Evolutionary conservation across 2,888 invertebrate species (phyloP).

Genomic region (Eristalis tenax): DNA sequence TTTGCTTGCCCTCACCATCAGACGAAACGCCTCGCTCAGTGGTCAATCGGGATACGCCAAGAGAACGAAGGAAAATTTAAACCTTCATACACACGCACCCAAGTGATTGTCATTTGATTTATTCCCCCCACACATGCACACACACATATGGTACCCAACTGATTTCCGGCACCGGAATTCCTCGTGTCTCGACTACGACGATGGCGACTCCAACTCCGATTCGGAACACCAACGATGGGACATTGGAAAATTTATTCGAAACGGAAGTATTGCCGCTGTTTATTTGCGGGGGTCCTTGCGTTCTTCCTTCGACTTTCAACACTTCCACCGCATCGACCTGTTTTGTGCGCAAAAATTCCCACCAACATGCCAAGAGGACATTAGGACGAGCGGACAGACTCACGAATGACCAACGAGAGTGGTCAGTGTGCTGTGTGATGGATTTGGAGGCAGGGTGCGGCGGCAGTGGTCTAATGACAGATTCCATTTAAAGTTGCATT

Average conservation of each 20-base stretch:
- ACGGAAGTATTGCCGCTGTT: slow-evolving; percentile 59
- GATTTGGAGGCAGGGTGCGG: neutral
- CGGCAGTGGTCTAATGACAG: slow-evolving; percentile 42
- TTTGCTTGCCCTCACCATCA: neutral
- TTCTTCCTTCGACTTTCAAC: slow-evolving; percentile 40
- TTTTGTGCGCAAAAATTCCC: slow-evolving; percentile 10
- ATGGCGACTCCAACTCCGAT: neutral
- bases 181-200: slow-evolving; percentile 43
- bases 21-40: neutral
- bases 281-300: slow-evolving; percentile 40
- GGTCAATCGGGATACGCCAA: slow-evolving; percentile 15
- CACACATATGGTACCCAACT: neutral
- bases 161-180: slow-evolving; percentile 25
- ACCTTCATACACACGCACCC: slow-evolving; percentile 8
- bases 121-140: neutral
- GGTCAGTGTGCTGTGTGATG: slow-evolving; percentile 24
- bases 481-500: slow-evolving; percentile 65
- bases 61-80: slow-evolving; percentile 8
- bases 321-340: slow-evolving; percentile 27
- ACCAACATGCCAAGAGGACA: slow-evolving; percentile 2
- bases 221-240: neutral
- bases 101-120: slow-evolving; percentile 37
- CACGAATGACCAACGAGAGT: slow-evolving; percentile 33
- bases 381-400: neutral
- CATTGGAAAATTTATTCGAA: slow-evolving; percentile 57